These are phyloP conservation scores for Drosophila cyrtoloma DNA, from an alignment of 2,888 invertebrate species.

Conservation along the genomic window DNA sequence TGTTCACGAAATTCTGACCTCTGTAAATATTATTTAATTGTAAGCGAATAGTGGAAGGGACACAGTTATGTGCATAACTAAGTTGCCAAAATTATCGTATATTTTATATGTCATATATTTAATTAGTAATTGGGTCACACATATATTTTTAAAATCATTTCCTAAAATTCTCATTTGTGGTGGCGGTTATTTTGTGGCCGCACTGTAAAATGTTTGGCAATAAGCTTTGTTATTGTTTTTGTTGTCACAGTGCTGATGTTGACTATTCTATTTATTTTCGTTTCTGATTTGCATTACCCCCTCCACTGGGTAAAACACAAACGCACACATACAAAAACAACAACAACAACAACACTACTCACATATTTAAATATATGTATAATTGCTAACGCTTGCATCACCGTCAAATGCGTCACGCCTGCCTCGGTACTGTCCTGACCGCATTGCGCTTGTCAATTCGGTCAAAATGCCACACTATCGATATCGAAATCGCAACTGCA, in stretches of 20 bases:
- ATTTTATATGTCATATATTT: slow-evolving; percentile 17
- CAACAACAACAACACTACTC: slow-evolving; percentile 1
- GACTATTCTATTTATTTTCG: slow-evolving; percentile 51
- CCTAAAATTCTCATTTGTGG: not conserved
- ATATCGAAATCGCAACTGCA: slow-evolving; percentile 30
- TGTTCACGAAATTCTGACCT: not conserved
- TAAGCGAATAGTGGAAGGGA: not conserved
- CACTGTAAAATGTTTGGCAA: slow-evolving; percentile 23
- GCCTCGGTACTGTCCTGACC: slow-evolving; percentile 27
- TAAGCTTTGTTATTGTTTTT: slow-evolving; percentile 13
- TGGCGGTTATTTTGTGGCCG: slow-evolving; percentile 24
- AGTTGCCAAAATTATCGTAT: slow-evolving; percentile 11
- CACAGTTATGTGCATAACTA: slow-evolving; percentile 6
- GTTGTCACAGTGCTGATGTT: slow-evolving; percentile 30
- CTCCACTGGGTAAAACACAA: slow-evolving; percentile 10
- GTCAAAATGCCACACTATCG: slow-evolving; percentile 33
- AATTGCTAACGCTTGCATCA: slow-evolving; percentile 36
- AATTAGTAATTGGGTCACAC: slow-evolving; percentile 28
- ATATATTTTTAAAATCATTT: slow-evolving; percentile 26
- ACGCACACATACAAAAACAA: slow-evolving; percentile 4
- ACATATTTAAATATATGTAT: slow-evolving; percentile 24
- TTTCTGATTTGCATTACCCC: slow-evolving; percentile 45
- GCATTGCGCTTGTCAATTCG: slow-evolving; percentile 33
- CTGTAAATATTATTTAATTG: slow-evolving; percentile 1
- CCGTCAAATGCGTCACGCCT: slow-evolving; percentile 20